Conservation (phyloP, 2,113 vertebrate species). For the Etheostoma spectabile region DNA sequence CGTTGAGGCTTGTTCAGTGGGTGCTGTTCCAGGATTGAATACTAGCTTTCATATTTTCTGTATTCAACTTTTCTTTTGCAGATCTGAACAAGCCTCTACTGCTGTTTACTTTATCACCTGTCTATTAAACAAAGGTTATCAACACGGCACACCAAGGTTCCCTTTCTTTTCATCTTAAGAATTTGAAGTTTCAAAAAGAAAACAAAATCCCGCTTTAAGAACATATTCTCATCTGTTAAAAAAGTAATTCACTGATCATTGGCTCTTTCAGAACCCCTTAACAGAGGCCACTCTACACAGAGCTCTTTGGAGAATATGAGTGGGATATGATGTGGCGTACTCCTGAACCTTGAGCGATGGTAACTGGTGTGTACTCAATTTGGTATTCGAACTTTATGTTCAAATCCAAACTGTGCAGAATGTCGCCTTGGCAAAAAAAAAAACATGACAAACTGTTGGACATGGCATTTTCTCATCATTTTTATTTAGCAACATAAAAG, state of each 20-base stretch:
- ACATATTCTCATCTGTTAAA: not conserved
- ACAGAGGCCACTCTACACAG: not conserved
- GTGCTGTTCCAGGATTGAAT: conserved; percentile 9
- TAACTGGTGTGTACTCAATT: conserved; percentile 39
- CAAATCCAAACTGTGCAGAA: conserved; percentile 62
- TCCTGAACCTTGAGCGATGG: conserved; percentile 20
- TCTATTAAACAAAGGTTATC: conserved; percentile 52
- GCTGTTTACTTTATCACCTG: conserved; percentile 33
- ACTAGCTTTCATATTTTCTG: conserved; percentile 24
- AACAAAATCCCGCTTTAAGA: not conserved
- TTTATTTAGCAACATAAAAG: conserved; percentile 65
- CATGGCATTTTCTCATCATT: conserved; percentile 40
- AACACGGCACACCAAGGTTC: conserved; percentile 24
- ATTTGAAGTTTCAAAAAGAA: conserved; percentile 8
- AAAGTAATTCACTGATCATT: not conserved
- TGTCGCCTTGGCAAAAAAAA: conserved; percentile 59
- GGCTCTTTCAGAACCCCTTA: not conserved
- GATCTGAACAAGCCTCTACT: conserved; percentile 30
- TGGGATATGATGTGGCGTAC: not conserved
- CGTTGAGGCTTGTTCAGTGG: conserved; percentile 52
- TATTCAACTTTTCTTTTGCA: conserved; percentile 11
- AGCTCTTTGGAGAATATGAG: conserved; percentile 15
- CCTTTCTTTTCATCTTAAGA: conserved; percentile 27
- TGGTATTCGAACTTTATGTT: conserved; percentile 56
- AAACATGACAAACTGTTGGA: conserved; percentile 67